Evolutionary conservation across 1,140 invertebrate species (phyloP), one percentile per base, ranked within the genome.

Genomic region (Matsumurasca onukii): DNA sequence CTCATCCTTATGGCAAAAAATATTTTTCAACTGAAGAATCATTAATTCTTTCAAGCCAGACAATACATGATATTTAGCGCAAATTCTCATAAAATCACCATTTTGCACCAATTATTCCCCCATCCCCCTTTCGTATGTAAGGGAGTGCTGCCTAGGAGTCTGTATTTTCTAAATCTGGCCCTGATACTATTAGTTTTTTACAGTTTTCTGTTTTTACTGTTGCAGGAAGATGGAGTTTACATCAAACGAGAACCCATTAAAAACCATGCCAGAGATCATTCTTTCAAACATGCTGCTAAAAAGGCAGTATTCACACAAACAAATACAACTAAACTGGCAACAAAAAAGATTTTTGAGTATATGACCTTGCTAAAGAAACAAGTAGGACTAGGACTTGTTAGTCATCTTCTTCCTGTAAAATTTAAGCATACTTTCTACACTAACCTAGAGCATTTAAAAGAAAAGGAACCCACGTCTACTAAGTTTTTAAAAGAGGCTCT

Each of bases 241-340:
- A 45, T 65, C 30, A 65, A 65, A 25, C 12, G 34, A 65, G 22
- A 65, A 65, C 62, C 62, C 31, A 13, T 45, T 24, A 45, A 65
- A 48, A 45, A 45, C 22, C 24, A 2, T 29, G 30, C 25, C 13
- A 27, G 25, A 2, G 30, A 27, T 5, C 55, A 59, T 27, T 15
- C 25, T 59, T 22, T 59, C 25, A 59, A 59, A 5, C 55, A 48
- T 13, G 20, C 62, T 45, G 13, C 62, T 17, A 65, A 65, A 48
- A 65, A 65, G 48, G 62, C 62, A 3, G 22, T 65, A 25, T 65
- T 65, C 48, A 39, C 48, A 20, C 62, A 65, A 20, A 65, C 15
- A 9, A 65, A 65, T 24, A 65, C 62, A 22, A 65, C 62, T 48
- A 12, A 45, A 20, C 27, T 65, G 62, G 62, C 62, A 17, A 65